Evolutionary conservation across 2,113 vertebrate genomes (phyloP).

Genomic region (Myotis davidii): DNA sequence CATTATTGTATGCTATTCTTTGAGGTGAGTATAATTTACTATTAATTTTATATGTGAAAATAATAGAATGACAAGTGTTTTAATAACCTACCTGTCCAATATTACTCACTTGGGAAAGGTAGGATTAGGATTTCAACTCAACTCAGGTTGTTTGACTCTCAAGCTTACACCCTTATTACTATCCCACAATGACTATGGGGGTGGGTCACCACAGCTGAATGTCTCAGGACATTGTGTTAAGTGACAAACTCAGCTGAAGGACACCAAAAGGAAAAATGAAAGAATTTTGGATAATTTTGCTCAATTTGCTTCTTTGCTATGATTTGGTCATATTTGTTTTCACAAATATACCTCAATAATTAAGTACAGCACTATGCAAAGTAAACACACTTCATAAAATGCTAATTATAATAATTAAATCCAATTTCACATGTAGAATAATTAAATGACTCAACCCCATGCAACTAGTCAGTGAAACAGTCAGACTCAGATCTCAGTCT

Average conservation of each 20-base stretch:
- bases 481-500: not conserved
- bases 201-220: not conserved
- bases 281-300: not conserved
- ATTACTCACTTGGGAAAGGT: not conserved
- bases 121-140: not conserved
- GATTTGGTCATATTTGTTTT: not conserved
- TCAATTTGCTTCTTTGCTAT: not conserved
- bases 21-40: not conserved
- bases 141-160: not conserved
- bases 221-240: not conserved
- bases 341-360: not conserved
- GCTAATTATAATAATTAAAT: not conserved
- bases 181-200: fast-evolving
- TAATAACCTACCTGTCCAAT: not conserved
- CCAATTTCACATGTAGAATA: not conserved
- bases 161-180: not conserved
- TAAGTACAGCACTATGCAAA: not conserved
- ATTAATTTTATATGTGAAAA: not conserved
- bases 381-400: not conserved
- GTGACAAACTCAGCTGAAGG: not conserved
- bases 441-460: not conserved
- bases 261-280: not conserved
- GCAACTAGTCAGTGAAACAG: not conserved
- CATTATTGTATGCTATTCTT: not conserved
- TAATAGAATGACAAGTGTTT: not conserved